Conservation (phyloP, 2,888 invertebrate species). For the Acanthosepion pharaonis region DNA sequence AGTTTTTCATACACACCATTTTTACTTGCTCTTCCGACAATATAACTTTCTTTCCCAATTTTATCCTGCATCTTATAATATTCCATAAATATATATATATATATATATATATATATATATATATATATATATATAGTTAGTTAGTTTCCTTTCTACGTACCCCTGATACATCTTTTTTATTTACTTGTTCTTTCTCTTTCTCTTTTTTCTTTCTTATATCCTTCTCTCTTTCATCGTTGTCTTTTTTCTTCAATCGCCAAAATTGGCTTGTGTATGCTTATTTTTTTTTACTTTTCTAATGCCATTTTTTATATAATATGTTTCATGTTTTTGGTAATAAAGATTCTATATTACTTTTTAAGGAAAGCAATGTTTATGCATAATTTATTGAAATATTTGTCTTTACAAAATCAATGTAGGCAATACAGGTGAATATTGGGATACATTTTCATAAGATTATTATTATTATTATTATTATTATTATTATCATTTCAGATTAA, state of each 20-base stretch:
- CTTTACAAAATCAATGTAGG: neutral
- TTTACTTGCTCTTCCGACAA: neutral
- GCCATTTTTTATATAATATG: neutral
- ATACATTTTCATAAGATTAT: too few relatives aligned
- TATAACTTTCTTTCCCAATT: neutral
- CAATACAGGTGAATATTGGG: neutral
- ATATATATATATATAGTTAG: neutral
- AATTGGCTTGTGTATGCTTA: neutral
- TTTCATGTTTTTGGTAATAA: neutral
- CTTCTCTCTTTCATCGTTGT: neutral
- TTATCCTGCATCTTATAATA: neutral
- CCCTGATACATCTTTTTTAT: neutral
- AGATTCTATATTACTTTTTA: neutral
- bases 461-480: neutral
- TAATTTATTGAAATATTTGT: neutral
- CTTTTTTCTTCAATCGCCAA: neutral
- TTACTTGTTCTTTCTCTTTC: neutral
- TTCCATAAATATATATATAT: neutral
- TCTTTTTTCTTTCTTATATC: neutral
- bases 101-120: neutral
- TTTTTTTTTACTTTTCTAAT: neutral
- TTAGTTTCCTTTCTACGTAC: neutral
- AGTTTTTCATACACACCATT: neutral
- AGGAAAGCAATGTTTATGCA: neutral
- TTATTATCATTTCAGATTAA: neutral